Base-by-base conservation (phyloP, 2,113 vertebrate genomes). In the Syrrhaptes paradoxus region DNA sequence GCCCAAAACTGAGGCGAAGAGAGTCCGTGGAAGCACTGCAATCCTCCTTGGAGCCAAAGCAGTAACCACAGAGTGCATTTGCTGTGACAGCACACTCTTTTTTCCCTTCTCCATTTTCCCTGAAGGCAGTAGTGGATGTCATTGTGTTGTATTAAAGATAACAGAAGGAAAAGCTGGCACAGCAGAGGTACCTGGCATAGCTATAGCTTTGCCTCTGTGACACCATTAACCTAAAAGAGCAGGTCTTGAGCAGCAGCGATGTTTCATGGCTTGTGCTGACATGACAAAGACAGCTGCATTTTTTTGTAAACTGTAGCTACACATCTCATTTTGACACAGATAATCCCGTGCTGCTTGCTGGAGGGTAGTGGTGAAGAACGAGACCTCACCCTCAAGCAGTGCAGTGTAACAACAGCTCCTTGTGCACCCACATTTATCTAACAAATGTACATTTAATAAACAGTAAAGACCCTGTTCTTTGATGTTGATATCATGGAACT, bases 91-190 rank as follows among this genome's bases (percentile, higher is more conserved):
- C 2, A 4, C 43, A 13, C 10, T 20, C 14, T 67, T 63, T 65
- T 67, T 67, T 46, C 20, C 9, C 57, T 22, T 49, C 26, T 32
- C 18, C 4, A 0, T 82, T 62, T 63, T 59, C 36, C 46, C 46
- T 8, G 5, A 62, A 43, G 38, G 48, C 38, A 67, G 12, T 26
- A 71, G 22, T 20, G n/a, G 22, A 29, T 75, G 21, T 34, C 15
- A 0, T 29, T 36, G 11, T 6, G 20, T 1, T 31, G 11, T 45
- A 24, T 32, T 67, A 66, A 29, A 4, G 8, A 17, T 3, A 78
- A 31, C 38, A 59, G 46, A 71, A 26, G 16, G 59, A 74, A 82
- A 65, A 21, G 24, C 15, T 65, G 55, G 22, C 31, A 5, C 7
- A 66, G 51, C 55, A 46, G 31, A 70, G 14, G 21, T 36, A 85